A percentile compares a stretch with the other conserved stretches of the same genome.
phyloP scores from a whole-genome alignment of 2,888 invertebrate species.

The Heliconius sara region DNA sequence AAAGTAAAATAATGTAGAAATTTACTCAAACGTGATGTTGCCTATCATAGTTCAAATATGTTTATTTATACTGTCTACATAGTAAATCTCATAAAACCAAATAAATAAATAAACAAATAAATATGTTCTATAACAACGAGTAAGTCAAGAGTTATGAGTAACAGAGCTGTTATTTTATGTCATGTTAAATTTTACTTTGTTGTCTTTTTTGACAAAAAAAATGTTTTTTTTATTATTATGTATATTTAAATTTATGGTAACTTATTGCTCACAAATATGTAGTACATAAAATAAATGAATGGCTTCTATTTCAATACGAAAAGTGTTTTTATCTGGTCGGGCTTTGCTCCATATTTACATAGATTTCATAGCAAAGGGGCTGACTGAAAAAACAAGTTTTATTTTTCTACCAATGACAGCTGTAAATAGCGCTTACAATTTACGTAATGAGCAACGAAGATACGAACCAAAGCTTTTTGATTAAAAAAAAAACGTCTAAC shows the following conservation, averaged over 20 bases:
- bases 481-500: constrained; percentile 1
- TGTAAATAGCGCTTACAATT: constrained; percentile 13
- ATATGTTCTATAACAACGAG: too few species aligned
- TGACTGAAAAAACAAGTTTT: constrained; percentile 7
- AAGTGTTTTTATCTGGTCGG: not conserved
- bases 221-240: not conserved
- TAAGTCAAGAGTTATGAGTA: too few species aligned
- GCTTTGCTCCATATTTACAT: not conserved
- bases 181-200: too few species aligned
- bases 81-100: too few species aligned
- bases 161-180: too few species aligned
- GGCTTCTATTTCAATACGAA: not conserved
- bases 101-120: too few species aligned
- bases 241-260: not conserved
- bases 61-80: too few species aligned
- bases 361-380: constrained; percentile 6
- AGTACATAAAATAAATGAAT: not conserved
- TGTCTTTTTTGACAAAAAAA: not conserved
- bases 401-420: constrained; percentile 8
- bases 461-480: constrained; percentile 3
- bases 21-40: not conserved
- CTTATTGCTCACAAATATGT: not conserved
- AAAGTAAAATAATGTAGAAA: not conserved
- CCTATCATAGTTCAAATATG: too few species aligned
- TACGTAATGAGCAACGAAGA: constrained; percentile 17